Evolutionary conservation across 2,797 vertebrate species (phyloP).

Genomic region (Loris lydekkerianus): DNA sequence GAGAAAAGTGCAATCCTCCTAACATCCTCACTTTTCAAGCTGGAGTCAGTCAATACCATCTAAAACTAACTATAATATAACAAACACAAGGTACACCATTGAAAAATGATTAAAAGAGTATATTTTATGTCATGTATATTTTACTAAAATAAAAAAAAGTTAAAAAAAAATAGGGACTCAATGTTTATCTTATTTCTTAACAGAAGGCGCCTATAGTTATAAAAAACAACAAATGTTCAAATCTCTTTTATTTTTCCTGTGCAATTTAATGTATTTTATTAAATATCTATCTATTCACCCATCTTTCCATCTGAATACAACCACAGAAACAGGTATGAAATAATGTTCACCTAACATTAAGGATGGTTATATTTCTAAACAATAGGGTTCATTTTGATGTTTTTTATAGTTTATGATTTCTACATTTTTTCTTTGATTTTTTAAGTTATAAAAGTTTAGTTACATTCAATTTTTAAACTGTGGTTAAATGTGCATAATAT

Average conservation of each 20-base stretch:
- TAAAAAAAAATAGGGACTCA: background rate
- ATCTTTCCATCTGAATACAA: background rate
- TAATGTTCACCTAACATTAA: background rate
- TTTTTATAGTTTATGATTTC: background rate
- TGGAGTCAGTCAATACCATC: no score
- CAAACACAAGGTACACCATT: no score
- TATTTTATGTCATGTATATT: no score
- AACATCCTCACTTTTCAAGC: no score
- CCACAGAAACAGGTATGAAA: background rate
- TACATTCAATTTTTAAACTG: background rate
- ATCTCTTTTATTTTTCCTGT: background rate
- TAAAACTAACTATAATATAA: no score
- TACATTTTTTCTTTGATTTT: background rate
- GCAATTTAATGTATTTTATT: background rate
- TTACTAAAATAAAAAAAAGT: background rate
- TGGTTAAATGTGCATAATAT: background rate
- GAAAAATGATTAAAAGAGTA: no score
- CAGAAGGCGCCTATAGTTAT: background rate
- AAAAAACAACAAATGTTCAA: background rate
- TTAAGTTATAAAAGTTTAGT: background rate
- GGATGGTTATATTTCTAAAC: background rate
- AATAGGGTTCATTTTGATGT: background rate
- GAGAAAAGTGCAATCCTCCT: no score
- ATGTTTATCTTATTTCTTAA: background rate
- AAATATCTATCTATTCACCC: background rate